Conservation (phyloP, 2,888 invertebrate species). For the Cordylochernes scorpioides region DNA sequence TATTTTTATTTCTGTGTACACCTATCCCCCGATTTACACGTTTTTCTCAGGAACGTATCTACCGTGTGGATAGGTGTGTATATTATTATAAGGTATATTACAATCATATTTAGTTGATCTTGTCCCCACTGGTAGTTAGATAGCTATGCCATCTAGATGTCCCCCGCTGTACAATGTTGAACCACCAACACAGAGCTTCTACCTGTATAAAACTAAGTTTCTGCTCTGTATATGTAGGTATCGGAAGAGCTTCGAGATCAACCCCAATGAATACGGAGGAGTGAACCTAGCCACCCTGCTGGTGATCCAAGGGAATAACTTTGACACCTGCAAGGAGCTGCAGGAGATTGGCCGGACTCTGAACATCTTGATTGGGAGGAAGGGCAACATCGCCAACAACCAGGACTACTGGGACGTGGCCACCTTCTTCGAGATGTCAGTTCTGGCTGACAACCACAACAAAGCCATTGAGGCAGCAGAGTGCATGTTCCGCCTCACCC, state of each 20-base stretch:
- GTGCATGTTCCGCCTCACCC: constrained; percentile 30
- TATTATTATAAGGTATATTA: too few relatives aligned
- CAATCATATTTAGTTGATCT: too few relatives aligned
- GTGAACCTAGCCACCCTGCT: constrained; percentile 89
- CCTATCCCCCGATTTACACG: too few relatives aligned
- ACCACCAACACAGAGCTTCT: background rate
- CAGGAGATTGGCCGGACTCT: constrained; percentile 81
- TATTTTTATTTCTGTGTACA: too few relatives aligned
- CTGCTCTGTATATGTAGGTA: constrained; percentile 27
- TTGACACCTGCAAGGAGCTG: constrained; percentile 63
- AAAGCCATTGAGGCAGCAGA: constrained; percentile 76
- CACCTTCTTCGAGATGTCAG: constrained; percentile 92
- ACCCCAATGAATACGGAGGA: constrained; percentile 95
- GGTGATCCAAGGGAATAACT: constrained; percentile 84
- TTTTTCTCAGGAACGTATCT: too few relatives aligned
- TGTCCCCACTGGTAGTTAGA: too few relatives aligned
- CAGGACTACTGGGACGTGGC: constrained; percentile 98
- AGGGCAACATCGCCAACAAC: constrained; percentile 70
- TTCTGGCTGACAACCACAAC: constrained; percentile 79
- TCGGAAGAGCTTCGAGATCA: constrained; percentile 82
- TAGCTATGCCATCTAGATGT: too few relatives aligned
- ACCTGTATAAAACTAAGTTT: background rate
- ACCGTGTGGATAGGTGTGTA: too few relatives aligned
- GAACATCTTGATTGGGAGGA: constrained; percentile 89
- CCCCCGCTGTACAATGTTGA: too few relatives aligned